Base-by-base conservation (phyloP, 2,888 invertebrate genomes). In the Diarsia rubi region DNA sequence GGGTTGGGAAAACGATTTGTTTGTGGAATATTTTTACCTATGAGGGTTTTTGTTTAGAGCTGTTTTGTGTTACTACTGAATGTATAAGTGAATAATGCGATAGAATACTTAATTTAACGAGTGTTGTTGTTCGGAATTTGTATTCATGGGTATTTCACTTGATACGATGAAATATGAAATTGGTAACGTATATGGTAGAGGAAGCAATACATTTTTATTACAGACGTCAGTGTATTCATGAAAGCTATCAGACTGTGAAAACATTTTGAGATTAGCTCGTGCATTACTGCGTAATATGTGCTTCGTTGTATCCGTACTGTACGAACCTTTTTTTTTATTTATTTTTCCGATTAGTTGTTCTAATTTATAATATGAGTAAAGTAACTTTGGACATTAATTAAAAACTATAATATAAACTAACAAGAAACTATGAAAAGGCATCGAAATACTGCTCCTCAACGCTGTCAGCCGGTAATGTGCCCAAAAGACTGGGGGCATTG, bases 1-100 rank as follows among this genome's bases (percentile, higher is more conserved):
- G 70, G 65, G 57, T 67, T 59, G 67, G 60, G 42, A 54, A 64
- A 81, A 65, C 68, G 54, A 52, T 79, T 82, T 65, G 75, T 66
- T 37, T 75, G 59, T 49, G 31, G 64, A 70, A 79, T 83, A 68
- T 79, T 70, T 63, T 67, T 64, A 68, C 31, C 19, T 45, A 64
- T 49, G 24, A 16, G n/a, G 49, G 42, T 78, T 44, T 31, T 67
- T 74, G 64, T 83, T 65, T 69, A 31, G 31, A 74, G 45, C 63
- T 49, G 24, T 31, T 57, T 75, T 44, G 59, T 64, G 24, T 24
- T 54, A 12, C 19, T 65, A 24, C 31, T 63, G 73, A 54, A 79
- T 76, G 60, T 60, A 69, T 72, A 73, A 73, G 54, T 72, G 14
- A 79, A 79, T 77, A 63, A 52, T 78, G 27, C 16, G 31, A 62